Evolutionary conservation across 2,797 vertebrate species (phyloP).

Genomic region (Diplodus puntazzo): DNA sequence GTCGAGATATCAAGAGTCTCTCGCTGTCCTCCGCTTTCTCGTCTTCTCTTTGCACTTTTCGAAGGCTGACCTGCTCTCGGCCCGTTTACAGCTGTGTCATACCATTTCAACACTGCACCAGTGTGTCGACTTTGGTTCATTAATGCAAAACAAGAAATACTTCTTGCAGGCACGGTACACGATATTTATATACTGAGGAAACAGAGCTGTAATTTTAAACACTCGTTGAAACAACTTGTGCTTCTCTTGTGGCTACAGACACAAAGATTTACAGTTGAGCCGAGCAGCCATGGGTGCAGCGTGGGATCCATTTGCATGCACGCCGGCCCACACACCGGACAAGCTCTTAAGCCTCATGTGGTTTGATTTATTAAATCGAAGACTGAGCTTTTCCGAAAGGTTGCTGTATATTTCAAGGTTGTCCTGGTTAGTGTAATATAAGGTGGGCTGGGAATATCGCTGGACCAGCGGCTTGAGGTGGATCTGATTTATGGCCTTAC

Average conservation of each 20-base stretch:
- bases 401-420: slow-evolving; percentile 52
- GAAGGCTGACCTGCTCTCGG: no score
- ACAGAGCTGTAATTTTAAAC: not conserved
- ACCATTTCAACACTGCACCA: not conserved
- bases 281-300: not conserved
- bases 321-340: slow-evolving; percentile 3
- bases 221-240: not conserved
- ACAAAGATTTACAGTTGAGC: not conserved
- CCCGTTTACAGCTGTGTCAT: not conserved
- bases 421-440: slow-evolving; percentile 43
- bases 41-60: not conserved
- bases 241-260: not conserved
- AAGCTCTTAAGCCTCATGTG: slow-evolving; percentile 21
- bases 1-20: not conserved
- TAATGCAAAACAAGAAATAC: not conserved
- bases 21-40: not conserved
- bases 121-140: not conserved
- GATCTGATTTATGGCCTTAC: slow-evolving; percentile 33
- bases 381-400: slow-evolving; percentile 33
- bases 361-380: slow-evolving; percentile 57
- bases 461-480: slow-evolving; percentile 5
- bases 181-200: not conserved
- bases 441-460: slow-evolving; percentile 27
- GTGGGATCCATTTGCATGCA: slow-evolving; percentile 27
- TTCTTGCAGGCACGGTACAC: not conserved